A percentile compares a stretch with the other conserved stretches of the same genome.
phyloP scores from a whole-genome alignment of 2,113 vertebrate species.

The Crotalus viridis region DNA sequence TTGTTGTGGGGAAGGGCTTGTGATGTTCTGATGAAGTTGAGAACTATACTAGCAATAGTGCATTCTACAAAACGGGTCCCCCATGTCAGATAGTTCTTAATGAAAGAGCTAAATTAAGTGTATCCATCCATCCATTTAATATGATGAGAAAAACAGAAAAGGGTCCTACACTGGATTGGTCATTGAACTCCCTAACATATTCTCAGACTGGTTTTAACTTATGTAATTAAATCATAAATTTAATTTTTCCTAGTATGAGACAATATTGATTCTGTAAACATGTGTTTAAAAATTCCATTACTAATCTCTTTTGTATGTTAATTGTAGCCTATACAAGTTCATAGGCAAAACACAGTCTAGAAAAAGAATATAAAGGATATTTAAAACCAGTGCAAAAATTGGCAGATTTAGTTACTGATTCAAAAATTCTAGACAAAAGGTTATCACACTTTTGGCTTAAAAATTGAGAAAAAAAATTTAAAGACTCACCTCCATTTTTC shows the following conservation, averaged over 20 bases:
- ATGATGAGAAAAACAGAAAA: background rate
- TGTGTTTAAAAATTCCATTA: background rate
- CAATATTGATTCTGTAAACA: background rate
- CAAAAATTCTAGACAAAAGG: background rate
- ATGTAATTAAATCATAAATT: background rate
- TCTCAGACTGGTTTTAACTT: background rate
- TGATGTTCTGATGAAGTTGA: background rate
- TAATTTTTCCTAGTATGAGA: background rate
- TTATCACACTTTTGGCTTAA: constrained; percentile 23
- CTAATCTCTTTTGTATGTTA: background rate
- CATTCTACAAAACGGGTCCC: background rate
- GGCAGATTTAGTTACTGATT: background rate
- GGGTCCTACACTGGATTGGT: background rate
- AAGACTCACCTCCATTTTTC: constrained; percentile 86
- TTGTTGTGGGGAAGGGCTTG: background rate
- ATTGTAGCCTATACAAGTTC: background rate
- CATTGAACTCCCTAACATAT: background rate
- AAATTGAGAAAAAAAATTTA: background rate
- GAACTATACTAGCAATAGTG: background rate
- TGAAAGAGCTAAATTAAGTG: background rate
- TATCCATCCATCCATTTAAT: background rate
- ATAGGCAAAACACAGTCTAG: background rate
- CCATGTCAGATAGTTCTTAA: background rate
- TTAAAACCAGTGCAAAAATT: background rate
- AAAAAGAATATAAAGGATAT: constrained; percentile 12